Base-by-base conservation (phyloP, 2,797 vertebrate species). In the Gila robusta region DNA sequence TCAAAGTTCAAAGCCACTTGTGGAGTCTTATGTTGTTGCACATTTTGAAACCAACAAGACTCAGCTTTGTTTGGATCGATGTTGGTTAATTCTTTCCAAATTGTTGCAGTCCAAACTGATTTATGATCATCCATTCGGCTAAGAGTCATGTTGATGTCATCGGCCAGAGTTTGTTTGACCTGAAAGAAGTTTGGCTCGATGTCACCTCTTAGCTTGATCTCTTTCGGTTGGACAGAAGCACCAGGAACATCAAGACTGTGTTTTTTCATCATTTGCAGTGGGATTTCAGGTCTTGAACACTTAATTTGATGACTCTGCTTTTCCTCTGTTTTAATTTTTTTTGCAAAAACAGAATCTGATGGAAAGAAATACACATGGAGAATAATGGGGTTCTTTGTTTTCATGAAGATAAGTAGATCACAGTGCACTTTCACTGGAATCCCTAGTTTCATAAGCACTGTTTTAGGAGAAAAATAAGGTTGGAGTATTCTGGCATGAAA, bases 381-480 rank as follows among this genome's bases (percentile, higher is more conserved):
- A 44, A 80, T 80, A 3, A 80, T 67, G 9, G 59, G 78, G 16
- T 19, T 47, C n/a, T 44, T 79, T 0, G 1, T 7, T 39, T 7
- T 39, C 37, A 80, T 66, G 39, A 80, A 49, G n/a, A 80, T 35
- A 10, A 66, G 78, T 47, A 80, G 78, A 66, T 80, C 62, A 67
- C 78, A 80, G 59, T 80, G 59, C 2, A 80, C 19, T 66, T 47
- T 80, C 5, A 80, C 59, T 80, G 62, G 0, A 2, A 80, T 14
- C 16, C 78, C 62, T 44, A 80, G 59, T 44, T 67, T 80, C 39
- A 67, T 28, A 21, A 80, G 78, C 6, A 80, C 26, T 32, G 78
- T 67, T 66, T 67, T 67, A 21, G 39, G 78, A 49, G 78, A 67
- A 67, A 80, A 80, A 44, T 1, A 21, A 23, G 78, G 78, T 23